A percentile compares a stretch with the other conserved stretches of the same genome.
Evolutionary conservation across 2,797 vertebrate genomes (phyloP).

Genomic region (Falco concolor): DNA sequence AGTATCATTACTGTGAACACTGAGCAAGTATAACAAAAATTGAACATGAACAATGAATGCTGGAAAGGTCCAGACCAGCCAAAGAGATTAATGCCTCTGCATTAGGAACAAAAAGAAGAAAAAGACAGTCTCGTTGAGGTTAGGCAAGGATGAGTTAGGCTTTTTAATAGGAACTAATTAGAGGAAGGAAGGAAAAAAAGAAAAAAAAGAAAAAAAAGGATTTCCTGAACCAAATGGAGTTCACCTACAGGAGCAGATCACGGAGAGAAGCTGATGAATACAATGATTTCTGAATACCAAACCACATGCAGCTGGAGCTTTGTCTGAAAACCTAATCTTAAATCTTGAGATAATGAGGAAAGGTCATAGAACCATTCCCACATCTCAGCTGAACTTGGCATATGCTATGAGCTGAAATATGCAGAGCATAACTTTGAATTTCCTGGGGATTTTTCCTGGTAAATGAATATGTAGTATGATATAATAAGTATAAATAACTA

Average conservation of each 20-base stretch:
- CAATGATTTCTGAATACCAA: background rate
- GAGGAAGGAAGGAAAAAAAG: background rate
- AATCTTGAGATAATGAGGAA: background rate
- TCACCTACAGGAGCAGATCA: background rate
- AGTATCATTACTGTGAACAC: background rate
- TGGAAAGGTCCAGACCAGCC: background rate
- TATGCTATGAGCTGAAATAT: background rate
- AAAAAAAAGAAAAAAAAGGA: background rate
- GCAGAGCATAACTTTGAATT: background rate
- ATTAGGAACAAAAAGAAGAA: background rate
- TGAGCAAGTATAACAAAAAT: background rate
- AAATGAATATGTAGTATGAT: background rate
- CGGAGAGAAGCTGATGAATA: background rate
- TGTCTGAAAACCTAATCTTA: background rate
- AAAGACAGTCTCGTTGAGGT: background rate
- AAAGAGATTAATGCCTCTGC: background rate
- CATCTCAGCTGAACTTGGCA: background rate
- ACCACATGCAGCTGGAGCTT: background rate
- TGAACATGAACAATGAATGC: background rate
- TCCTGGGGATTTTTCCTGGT: background rate
- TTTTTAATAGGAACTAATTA: background rate
- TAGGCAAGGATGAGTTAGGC: background rate
- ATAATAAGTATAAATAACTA: background rate
- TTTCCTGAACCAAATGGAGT: background rate
- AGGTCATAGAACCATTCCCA: background rate